Conservation (phyloP, 2,113 vertebrate species). For the Vulpes ferrilata region DNA sequence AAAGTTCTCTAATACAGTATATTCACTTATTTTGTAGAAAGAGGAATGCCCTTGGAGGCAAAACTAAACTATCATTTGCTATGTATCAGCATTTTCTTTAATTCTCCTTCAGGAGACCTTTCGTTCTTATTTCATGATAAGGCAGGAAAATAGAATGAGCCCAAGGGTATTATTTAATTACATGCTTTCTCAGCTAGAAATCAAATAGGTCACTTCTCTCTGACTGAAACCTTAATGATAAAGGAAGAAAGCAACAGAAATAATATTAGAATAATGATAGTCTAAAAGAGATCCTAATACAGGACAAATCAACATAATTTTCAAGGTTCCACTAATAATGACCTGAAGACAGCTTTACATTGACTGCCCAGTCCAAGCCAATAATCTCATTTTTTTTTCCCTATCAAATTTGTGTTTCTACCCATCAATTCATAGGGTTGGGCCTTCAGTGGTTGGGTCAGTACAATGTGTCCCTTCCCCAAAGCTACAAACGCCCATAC, state of each 20-base stretch:
- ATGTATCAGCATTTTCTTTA: conserved; percentile 63
- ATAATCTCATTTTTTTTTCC: neutral
- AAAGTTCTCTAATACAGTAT: neutral
- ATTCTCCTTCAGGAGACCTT: conserved; percentile 71
- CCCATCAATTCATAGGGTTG: no score
- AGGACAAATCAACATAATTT: neutral
- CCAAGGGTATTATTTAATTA: conserved; percentile 76
- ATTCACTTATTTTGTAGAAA: conserved; percentile 43
- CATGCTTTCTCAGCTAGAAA: conserved; percentile 78
- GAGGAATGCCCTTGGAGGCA: conserved; percentile 38
- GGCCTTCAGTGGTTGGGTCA: neutral
- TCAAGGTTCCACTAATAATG: neutral
- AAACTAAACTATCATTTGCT: conserved; percentile 55
- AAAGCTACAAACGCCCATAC: neutral
- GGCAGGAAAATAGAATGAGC: conserved; percentile 64
- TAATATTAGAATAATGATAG: conserved; percentile 5
- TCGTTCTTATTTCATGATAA: conserved; percentile 74
- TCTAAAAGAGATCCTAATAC: neutral
- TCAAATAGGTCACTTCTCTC: conserved; percentile 64
- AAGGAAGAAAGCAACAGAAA: neutral
- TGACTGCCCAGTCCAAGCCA: neutral
- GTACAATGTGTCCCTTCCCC: accelerated
- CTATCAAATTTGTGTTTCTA: neutral
- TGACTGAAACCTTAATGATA: conserved; percentile 61
- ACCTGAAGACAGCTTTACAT: neutral